Conservation (phyloP, 2,113 vertebrate genomes). For the Centrocercus urophasianus region DNA sequence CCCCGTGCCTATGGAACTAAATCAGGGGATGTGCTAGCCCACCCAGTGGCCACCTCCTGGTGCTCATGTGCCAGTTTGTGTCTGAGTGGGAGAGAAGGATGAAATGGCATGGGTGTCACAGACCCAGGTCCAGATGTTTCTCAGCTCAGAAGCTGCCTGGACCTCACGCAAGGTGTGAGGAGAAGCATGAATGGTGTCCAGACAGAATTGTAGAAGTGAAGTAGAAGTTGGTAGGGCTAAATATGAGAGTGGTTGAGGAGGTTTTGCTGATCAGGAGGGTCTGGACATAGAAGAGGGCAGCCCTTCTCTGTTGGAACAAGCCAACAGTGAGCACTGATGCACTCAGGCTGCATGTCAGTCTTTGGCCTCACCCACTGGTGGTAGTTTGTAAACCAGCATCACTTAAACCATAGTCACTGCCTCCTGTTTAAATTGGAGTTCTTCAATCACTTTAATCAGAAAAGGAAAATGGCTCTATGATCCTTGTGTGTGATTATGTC, state of each 20-base stretch:
- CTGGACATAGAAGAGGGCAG: neutral
- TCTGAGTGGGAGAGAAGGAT: neutral
- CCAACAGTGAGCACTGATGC: neutral
- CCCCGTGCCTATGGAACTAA: neutral
- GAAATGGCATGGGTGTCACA: neutral
- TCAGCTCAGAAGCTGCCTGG: neutral
- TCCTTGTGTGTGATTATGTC: neutral
- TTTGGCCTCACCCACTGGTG: neutral
- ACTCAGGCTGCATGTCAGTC: neutral
- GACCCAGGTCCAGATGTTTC: neutral
- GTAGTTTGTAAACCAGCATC: neutral
- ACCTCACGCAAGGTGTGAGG: neutral
- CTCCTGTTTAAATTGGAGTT: neutral
- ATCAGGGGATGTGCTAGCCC: neutral
- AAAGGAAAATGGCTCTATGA: neutral
- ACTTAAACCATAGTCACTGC: neutral
- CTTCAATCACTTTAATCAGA: neutral
- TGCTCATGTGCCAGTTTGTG: fast-evolving
- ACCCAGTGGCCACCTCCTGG: neutral
- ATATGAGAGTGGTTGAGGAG: neutral
- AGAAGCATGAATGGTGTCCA: neutral
- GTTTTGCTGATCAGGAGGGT: neutral
- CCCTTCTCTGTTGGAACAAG: fast-evolving
- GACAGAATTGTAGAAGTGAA: neutral
- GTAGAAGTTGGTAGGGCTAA: neutral